Base-by-base conservation (phyloP, 2,797 vertebrate genomes). In the Anabas testudineus region DNA sequence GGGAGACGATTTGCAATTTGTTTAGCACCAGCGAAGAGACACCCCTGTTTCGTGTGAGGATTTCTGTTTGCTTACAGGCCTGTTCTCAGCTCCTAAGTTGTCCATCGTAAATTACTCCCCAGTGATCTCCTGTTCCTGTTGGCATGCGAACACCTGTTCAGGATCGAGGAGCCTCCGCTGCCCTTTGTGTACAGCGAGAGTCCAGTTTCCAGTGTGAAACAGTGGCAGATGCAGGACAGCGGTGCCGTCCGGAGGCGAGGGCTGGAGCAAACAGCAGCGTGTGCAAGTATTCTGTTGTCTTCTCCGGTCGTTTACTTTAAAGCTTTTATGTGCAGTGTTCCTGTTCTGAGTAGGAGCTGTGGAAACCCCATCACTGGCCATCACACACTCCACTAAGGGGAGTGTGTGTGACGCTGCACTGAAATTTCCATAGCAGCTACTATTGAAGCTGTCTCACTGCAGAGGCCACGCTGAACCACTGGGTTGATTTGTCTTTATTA, bases 11-110 rank as follows among this genome's bases (percentile, higher is more conserved):
- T 84, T 82, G 75, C 78, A 67, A 51, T 82, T 81, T 79, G 78
- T 87, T 80, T 90, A 91, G 88, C 85, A 61, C 67, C 84, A 76
- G 76, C 76, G 86, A 89, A 61, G 87, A 90, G 83, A 86, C 82
- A 80, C 80, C 87, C 72, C 82, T 48, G 80, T 87, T 76, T 77
- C 74, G 30, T 61, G 68, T 92, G 87, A 95, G 95, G 96, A 96
- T 94, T 91, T 42, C 84, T 92, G 85, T 93, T 93, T 94, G 88
- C 95, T 92, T 77, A 59, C 92, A 85, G 89, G 85, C 88, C 76
- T 62, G 86, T 57, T 95, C 95, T 93, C 94, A 94, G 90, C 94
- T 95, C 92, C 92, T 90, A 71, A 87, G 87, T 86, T 82, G 78
- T 88, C 88, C 91, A 70, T 85, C 89, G 51, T 74, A 83, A 88